Evolutionary conservation across 30 jellyfish, hydroid and myxozoan species (phyloP), one percentile per base, ranked within the genome.

Genomic region (Chrysaora quinquecirrha): DNA sequence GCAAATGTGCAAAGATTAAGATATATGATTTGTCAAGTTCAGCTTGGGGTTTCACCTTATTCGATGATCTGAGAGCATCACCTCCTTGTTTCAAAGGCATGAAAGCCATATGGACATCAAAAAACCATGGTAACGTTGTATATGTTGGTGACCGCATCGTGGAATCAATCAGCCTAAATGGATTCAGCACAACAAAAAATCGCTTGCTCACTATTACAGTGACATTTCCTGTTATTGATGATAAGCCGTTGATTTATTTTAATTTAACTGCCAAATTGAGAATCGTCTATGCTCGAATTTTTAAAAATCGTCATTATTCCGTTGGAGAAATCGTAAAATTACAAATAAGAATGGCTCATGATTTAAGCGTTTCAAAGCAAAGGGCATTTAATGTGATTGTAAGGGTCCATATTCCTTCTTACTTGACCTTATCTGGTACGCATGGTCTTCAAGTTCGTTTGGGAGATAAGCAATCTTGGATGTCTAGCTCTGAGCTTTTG

Each of bases 31-130:
- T 0, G 33, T 34, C 75, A 0, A 30, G 27, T 31, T n/a, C 25
- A 7, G 31, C 11, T 69, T 72, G 43, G 34, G 86, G 74, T 12
- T 47, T 14, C 34, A 50, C 75, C 12, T n/a, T 20, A 9, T 74
- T 49, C 11, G 86, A 74, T 22, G 86, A 74, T 33, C 62, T 74
- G 7, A 50, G 86, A 19, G 75, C 31, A 11, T 50, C 86, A 28
- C 76, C 86, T 16, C 86, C 86, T 14, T 25, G 76, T 50, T 56
- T 25, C 54, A 30, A 74, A 25, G 56, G 86, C 25, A 74, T 30
- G 30, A 14, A 1, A 35, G 52, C 1, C 32, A 28, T 25, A 10
- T 24, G 49, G 50, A 30, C 9, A 9, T 3, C 20, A 24, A 20
- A 2, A 2, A 2, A 2, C 7, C 18, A 12, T 2, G 25, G 27